Evolutionary conservation across 2,888 invertebrate species (phyloP).

Genomic region (Lochmaea capreae): DNA sequence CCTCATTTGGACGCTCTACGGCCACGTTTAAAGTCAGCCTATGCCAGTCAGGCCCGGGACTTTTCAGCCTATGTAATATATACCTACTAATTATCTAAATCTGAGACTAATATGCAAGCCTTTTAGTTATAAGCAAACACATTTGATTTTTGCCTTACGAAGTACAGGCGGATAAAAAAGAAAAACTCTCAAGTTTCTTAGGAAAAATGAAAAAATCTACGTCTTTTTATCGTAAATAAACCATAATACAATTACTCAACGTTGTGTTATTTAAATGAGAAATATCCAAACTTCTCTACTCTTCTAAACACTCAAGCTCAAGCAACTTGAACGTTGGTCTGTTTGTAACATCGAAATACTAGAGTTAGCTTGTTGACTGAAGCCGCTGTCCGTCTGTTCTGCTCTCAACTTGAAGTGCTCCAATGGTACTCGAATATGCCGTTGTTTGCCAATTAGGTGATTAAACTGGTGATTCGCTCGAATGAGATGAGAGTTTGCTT

Average conservation of each 20-base stretch:
- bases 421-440: slow-evolving; percentile 20
- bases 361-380: slow-evolving; percentile 37
- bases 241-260: not conserved
- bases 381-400: slow-evolving; percentile 26
- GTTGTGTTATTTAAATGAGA: not conserved
- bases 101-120: too few species aligned
- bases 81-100: too few species aligned
- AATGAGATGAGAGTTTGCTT: not conserved
- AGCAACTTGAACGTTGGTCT: slow-evolving; percentile 33
- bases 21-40: too few species aligned
- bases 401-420: slow-evolving; percentile 16
- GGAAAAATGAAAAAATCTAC: too few species aligned
- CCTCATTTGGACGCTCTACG: too few species aligned
- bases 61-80: too few species aligned
- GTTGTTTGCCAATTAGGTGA: slow-evolving; percentile 38
- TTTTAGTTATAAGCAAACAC: too few species aligned
- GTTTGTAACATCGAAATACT: slow-evolving; percentile 30
- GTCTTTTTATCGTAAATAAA: too few species aligned
- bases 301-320: slow-evolving; percentile 6
- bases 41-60: too few species aligned
- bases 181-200: too few species aligned
- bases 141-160: too few species aligned
- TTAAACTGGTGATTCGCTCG: slow-evolving; percentile 21
- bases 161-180: too few species aligned
- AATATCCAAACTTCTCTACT: not conserved